These are phyloP conservation scores for Metellina segmentata DNA, from an alignment of 2,888 invertebrate genomes.

Conservation along the genomic window DNA sequence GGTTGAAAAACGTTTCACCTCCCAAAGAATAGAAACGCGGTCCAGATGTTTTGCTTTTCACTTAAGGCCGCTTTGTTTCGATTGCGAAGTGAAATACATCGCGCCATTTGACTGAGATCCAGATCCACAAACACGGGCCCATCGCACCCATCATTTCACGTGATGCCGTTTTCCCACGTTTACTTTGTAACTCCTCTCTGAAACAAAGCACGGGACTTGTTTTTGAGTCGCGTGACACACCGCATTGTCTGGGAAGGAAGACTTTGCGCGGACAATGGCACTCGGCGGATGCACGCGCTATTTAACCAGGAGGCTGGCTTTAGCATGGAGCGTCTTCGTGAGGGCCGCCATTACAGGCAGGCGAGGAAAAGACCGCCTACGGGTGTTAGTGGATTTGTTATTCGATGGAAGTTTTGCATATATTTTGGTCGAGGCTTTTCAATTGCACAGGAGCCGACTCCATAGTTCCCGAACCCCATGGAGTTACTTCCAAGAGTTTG, in stretches of 20 bases:
- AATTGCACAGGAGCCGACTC: no score
- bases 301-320: slow-evolving; percentile 19
- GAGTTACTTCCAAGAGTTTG: no score
- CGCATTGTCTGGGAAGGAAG: neutral
- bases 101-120: no score
- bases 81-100: no score
- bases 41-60: neutral
- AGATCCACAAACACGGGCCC: neutral
- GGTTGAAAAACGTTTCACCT: neutral
- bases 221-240: slow-evolving; percentile 26
- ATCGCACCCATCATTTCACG: neutral
- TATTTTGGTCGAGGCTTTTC: no score
- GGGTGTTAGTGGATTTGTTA: no score
- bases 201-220: slow-evolving; percentile 12
- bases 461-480: no score
- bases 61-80: no score
- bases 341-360: no score
- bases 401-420: no score
- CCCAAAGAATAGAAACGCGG: neutral
- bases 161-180: slow-evolving; percentile 33
- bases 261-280: neutral
- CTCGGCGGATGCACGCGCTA: slow-evolving; percentile 50
- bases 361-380: no score
- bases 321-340: no score
- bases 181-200: slow-evolving; percentile 3